A percentile compares a stretch with the other conserved stretches of the same genome.
phyloP scores from a whole-genome alignment of 2,113 vertebrate genomes.

The Nesogale talazaci region DNA sequence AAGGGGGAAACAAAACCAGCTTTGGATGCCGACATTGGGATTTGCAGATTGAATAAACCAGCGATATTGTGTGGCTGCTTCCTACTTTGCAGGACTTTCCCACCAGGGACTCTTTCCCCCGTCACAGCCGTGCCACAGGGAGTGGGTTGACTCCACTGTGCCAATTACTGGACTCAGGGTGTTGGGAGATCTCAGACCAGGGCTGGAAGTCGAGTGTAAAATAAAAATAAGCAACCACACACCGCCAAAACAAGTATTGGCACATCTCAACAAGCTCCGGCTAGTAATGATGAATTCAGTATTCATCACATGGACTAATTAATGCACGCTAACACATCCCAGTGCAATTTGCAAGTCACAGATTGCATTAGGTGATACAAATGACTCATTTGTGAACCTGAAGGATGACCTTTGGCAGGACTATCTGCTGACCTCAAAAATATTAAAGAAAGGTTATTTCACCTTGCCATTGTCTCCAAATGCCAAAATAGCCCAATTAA shows the following conservation, averaged over 20 bases:
- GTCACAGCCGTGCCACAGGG: neutral
- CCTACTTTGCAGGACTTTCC: slow-evolving; percentile 2
- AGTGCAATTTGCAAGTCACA: slow-evolving; percentile 91
- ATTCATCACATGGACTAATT: slow-evolving; percentile 91
- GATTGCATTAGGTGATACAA: slow-evolving; percentile 93
- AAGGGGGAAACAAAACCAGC: neutral
- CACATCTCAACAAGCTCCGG: slow-evolving; percentile 85
- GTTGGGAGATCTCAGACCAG: slow-evolving; percentile 76
- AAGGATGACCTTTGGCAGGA: slow-evolving; percentile 90
- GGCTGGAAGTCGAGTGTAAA: slow-evolving; percentile 80
- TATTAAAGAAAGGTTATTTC: slow-evolving; percentile 93
- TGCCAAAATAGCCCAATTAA: slow-evolving; percentile 96
- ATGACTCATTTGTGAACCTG: slow-evolving; percentile 92
- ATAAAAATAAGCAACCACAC: slow-evolving; percentile 84
- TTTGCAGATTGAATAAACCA: slow-evolving; percentile 23
- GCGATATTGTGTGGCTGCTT: slow-evolving; percentile 7
- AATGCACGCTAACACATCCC: slow-evolving; percentile 89
- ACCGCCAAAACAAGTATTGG: slow-evolving; percentile 88
- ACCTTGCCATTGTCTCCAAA: slow-evolving; percentile 94
- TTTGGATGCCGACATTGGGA: slow-evolving; percentile 12
- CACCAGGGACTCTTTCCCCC: neutral
- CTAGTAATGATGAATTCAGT: slow-evolving; percentile 89
- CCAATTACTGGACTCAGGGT: slow-evolving; percentile 74
- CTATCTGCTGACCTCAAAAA: slow-evolving; percentile 92
- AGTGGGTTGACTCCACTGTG: slow-evolving; percentile 64